These are phyloP conservation scores for Calliphora vicina DNA, from an alignment of 1,140 invertebrate genomes.

Conservation along the genomic window DNA sequence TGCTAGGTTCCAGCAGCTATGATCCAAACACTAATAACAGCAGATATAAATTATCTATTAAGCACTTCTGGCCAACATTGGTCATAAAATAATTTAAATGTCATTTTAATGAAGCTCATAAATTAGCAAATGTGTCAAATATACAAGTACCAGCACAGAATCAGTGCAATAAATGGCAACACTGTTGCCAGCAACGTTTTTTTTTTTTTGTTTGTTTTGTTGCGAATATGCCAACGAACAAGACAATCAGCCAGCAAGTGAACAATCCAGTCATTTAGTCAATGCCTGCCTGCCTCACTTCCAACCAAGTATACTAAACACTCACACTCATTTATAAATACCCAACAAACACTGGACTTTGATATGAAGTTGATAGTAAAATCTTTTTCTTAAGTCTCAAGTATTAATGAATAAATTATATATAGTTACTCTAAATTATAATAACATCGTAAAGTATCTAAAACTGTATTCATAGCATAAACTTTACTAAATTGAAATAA, in stretches of 20 bases:
- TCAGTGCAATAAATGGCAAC: conserved; percentile 34
- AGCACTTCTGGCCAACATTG: conserved; percentile 33
- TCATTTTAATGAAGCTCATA: conserved; percentile 34
- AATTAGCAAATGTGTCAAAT: conserved; percentile 33
- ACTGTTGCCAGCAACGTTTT: conserved; percentile 22
- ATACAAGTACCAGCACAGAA: conserved; percentile 17
- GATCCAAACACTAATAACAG: background rate
- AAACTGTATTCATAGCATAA: no score
- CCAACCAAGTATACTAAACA: no score
- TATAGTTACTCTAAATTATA: no score
- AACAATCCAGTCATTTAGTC: no score
- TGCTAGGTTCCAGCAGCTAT: conserved; percentile 6
- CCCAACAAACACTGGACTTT: background rate
- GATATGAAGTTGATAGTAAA: no score
- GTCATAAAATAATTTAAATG: conserved; percentile 35
- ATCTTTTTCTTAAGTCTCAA: no score
- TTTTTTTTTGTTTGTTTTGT: no score
- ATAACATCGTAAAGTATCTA: no score
- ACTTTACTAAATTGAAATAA: no score
- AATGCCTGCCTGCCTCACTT: background rate
- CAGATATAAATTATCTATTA: conserved; percentile 30
- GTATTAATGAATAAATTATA: no score
- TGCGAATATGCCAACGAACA: background rate
- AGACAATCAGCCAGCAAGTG: background rate
- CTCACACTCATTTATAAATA: background rate